Percentiles rank a stretch among this genome's conserved stretches.
Conservation (phyloP, 2,113 vertebrate genomes). For the Zosterops pallidus region DNA sequence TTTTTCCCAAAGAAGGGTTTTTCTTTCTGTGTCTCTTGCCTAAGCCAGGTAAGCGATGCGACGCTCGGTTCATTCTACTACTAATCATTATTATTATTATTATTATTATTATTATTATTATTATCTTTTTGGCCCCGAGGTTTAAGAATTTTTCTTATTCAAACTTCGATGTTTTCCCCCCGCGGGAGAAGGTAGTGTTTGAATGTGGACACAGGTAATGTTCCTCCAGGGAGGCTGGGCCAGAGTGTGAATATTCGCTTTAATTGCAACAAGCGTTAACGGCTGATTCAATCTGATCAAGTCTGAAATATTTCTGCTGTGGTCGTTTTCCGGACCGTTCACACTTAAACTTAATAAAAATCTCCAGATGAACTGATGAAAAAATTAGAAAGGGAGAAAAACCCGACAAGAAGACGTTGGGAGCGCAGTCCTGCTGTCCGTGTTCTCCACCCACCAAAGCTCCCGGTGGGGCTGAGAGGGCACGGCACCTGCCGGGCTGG, state of each 20-base stretch:
- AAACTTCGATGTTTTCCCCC: not conserved
- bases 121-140: not conserved
- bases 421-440: not conserved
- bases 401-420: rapidly evolving
- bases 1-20: not conserved
- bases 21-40: not conserved
- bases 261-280: conserved; percentile 34
- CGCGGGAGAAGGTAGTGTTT: not conserved
- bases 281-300: not conserved
- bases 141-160: not conserved
- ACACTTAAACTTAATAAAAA: not conserved
- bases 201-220: not conserved
- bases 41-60: not conserved
- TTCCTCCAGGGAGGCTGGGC: not conserved
- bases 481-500: not conserved
- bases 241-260: not conserved
- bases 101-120: rapidly evolving
- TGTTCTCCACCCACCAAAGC: not conserved
- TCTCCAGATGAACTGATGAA: not conserved
- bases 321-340: not conserved
- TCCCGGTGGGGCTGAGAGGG: not conserved
- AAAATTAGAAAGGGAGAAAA: rapidly evolving
- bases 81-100: rapidly evolving
- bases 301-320: not conserved
- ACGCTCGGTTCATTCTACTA: not conserved